Evolutionary conservation across 2,888 invertebrate species (phyloP), one percentile per base, ranked within the genome.

Genomic region (Branchinecta sandiegonensis): DNA sequence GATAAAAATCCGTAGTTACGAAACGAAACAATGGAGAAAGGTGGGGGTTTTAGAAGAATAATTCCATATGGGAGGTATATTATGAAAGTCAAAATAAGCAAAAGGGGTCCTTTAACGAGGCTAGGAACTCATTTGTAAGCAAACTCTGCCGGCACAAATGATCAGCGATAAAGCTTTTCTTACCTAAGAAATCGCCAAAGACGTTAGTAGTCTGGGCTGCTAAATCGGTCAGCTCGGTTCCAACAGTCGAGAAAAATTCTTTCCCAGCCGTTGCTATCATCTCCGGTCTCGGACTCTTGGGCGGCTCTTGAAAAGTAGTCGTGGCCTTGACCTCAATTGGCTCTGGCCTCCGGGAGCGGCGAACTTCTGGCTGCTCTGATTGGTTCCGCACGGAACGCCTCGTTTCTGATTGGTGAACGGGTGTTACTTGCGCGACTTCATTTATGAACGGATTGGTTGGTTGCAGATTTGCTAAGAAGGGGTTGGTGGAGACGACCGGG

Each of bases 191-290:
- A 77, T 93, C 95, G 69, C 92, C 92, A 76, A 96, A 90, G 85
- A 95, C 94, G 77, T 87, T 93, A 14, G 90, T 86, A 0, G 94
- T 94, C 72, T 94, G 92, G 1, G 92, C 89, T 23, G 95, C 94
- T 66, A 94, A 84, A 9, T 93, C 93, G 77, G 93, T 94, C 68
- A 96, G 82, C 77, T 96, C 95, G 47, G 87, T 91, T 75, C 92
- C 91, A 76, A 96, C 89, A 75, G 91, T 87, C 71, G 92, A 87
- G 79, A 95, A 87, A 81, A 94, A 89, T 79, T 90, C 88, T 68
- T 89, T 82, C 48, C 80, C 75, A 65, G 84, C 76, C 48, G 74
- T 80, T 2, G 72, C 69, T 47, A 71, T 70, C 66, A 72, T 66
- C 66, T 79, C 85, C 9, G 86, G 82, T 0, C 86, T 84, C 70